Conservation (phyloP, 2,888 invertebrate species). For the Syritta pipiens region DNA sequence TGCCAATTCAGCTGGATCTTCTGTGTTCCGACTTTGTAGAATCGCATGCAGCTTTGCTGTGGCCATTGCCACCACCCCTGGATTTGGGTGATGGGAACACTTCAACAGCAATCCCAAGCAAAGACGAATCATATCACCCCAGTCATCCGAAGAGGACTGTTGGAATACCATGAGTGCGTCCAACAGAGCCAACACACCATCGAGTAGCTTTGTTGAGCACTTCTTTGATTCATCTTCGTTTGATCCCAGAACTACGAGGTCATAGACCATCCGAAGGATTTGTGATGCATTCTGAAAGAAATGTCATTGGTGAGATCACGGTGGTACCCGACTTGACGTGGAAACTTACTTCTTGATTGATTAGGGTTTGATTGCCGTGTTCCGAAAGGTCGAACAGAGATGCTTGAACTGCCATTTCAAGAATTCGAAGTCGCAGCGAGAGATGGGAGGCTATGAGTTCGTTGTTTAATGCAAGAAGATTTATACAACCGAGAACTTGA, state of each 20-base stretch:
- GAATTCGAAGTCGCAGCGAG: conserved; percentile 81
- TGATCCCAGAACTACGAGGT: conserved; percentile 81
- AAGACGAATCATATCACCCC: conserved; percentile 82
- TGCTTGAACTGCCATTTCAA: conserved; percentile 83
- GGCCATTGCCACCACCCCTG: conserved; percentile 82
- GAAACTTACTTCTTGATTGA: conserved; percentile 78
- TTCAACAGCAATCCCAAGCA: conserved; percentile 79
- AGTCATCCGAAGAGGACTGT: conserved; percentile 80
- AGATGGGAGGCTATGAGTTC: conserved; percentile 81
- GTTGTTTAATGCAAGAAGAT: conserved; percentile 81
- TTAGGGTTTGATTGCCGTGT: conserved; percentile 78
- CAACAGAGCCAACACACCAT: conserved; percentile 81
- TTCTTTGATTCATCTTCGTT: conserved; percentile 80
- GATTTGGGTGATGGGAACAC: conserved; percentile 80
- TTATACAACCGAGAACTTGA: conserved; percentile 82
- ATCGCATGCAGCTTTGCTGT: conserved; percentile 82
- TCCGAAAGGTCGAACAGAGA: conserved; percentile 82
- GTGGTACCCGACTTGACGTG: too few relatives aligned
- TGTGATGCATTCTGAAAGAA: conserved; percentile 80
- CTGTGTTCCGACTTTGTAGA: conserved; percentile 81
- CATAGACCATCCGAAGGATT: conserved; percentile 82
- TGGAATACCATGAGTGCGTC: conserved; percentile 82
- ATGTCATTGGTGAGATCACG: background rate
- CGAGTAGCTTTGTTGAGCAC: conserved; percentile 81
- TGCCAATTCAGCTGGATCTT: conserved; percentile 81